Base-by-base conservation (phyloP, 2,113 vertebrate genomes). In the Thinocorus orbignyianus region DNA sequence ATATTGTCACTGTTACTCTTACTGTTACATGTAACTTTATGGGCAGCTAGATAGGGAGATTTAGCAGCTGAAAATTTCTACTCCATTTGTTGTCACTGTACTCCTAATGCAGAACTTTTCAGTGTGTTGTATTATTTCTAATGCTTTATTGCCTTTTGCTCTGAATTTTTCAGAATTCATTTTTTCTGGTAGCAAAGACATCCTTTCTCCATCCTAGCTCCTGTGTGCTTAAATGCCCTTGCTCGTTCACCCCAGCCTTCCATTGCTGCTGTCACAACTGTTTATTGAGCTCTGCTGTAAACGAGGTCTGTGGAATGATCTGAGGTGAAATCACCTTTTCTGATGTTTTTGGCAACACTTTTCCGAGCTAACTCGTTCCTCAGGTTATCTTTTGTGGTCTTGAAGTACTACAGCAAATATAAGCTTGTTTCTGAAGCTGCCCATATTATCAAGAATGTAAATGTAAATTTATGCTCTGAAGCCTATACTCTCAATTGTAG, bases 361-460 rank as follows among this genome's bases (percentile, higher is more conserved):
- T 96, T 66, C 69, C 81, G 72, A 77, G 54, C 64, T 78, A 68
- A 54, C 62, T 73, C 71, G 57, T 91, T 81, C 77, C 74, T 73
- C 54, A 16, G 44, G 74, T 82, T 84, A 94, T 92, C 55, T 96
- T 95, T 84, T 92, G 46, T 91, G 51, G 95, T 95, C 62, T 31
- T 79, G 81, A 85, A 96, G 28, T 89, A 94, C 78, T 58, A 73
- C 68, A 74, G 25, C 20, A 79, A 70, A 93, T 90, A 95, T 84
- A 92, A 85, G 97, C 86, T 74, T 52, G n/a, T 94, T 97, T 95
- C 78, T 55, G 90, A 95, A 86, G 81, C 24, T 93, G 26, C 30
- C 28, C 7, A 0, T 83, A 37, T 90, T 77, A 88, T 51, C 16
- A 86, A 51, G 72, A 84, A 71, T 83, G 26, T 52, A 52, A 52